Conservation (phyloP, 2,888 invertebrate species). For the Leptinotarsa peninsularis region DNA sequence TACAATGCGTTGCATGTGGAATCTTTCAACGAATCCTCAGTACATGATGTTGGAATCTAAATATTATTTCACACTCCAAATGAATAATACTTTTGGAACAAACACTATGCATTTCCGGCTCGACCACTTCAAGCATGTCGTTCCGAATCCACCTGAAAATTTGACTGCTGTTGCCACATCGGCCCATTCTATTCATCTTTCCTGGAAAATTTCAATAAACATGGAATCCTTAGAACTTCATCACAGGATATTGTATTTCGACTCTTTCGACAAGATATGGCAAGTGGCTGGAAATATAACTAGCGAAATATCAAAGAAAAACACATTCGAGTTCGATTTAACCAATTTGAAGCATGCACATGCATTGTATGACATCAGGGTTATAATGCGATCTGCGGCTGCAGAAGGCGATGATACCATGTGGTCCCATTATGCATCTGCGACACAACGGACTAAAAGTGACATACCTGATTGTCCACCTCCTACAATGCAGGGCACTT, state of each 20-base stretch:
- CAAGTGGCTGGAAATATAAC: conserved; percentile 42
- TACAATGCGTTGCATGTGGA: conserved; percentile 67
- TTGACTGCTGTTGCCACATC: conserved; percentile 66
- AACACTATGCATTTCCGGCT: conserved; percentile 47
- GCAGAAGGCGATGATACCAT: conserved; percentile 69
- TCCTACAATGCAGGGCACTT: conserved; percentile 78
- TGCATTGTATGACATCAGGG: conserved; percentile 78
- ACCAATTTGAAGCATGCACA: conserved; percentile 74
- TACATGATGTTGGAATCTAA: conserved; percentile 68
- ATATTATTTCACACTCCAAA: conserved; percentile 73
- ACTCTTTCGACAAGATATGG: conserved; percentile 68
- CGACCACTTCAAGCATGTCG: conserved; percentile 49
- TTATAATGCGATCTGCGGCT: conserved; percentile 74
- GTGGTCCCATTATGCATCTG: conserved; percentile 78
- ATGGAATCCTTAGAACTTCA: conserved; percentile 68
- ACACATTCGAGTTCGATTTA: conserved; percentile 57
- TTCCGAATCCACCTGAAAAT: conserved; percentile 68
- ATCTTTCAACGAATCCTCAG: conserved; percentile 67
- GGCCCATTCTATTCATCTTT: conserved; percentile 65
- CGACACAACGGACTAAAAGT: conserved; percentile 73
- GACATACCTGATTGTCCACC: conserved; percentile 76
- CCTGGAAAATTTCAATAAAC: conserved; percentile 67
- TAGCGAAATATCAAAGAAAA: conserved; percentile 29
- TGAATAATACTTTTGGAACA: conserved; percentile 73
- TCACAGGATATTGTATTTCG: conserved; percentile 69